Evolutionary conservation across 2,888 invertebrate species (phyloP), one percentile per base, ranked within the genome.

Genomic region (Cosmorhoe ocellata): DNA sequence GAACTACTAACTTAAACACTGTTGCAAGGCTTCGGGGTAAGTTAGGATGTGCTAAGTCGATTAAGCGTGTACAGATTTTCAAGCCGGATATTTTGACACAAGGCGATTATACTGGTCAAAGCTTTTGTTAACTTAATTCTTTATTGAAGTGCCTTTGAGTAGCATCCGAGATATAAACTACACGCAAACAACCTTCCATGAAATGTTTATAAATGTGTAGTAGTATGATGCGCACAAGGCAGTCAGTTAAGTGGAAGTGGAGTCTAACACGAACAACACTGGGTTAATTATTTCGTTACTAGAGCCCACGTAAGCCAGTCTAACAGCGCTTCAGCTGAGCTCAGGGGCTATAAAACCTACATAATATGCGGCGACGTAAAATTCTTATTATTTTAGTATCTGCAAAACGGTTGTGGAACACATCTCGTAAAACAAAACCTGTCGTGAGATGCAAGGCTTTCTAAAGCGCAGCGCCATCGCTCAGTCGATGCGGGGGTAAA

Each of bases 371-470:
- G 81, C 74, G 78, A 84, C 86, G 77, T 86, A 85, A 86, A 87
- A 86, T 78, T 86, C 84, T 87, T 88, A 89, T 88, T 89, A 89
- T 89, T 88, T 88, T 86, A 88, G 86, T 88, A 87, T 88, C 87
- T 86, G 86, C 76, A 82, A 87, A 87, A 84, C 80, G 79, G 83
- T 81, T 78, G 81, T 75, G 75, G 80, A 81, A 84, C 85, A 86
- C 86, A 87, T 84, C 77, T 84, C 86, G 81, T 87, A 85, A 88
- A 88, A 87, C 82, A 84, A 82, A 85, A 85, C 79, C 79, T 80
- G 81, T 80, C 79, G 72, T 75, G 64, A 76, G 78, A 81, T 77
- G 81, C 81, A 79, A 78, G 76, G 63, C 58, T 56, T 68, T 69
- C 66, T 66, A 71, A 73, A 73, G 73, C 51, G 56, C 55, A 52